Evolutionary conservation across 2,113 vertebrate genomes (phyloP).

Genomic region (Rissa tridactyla): DNA sequence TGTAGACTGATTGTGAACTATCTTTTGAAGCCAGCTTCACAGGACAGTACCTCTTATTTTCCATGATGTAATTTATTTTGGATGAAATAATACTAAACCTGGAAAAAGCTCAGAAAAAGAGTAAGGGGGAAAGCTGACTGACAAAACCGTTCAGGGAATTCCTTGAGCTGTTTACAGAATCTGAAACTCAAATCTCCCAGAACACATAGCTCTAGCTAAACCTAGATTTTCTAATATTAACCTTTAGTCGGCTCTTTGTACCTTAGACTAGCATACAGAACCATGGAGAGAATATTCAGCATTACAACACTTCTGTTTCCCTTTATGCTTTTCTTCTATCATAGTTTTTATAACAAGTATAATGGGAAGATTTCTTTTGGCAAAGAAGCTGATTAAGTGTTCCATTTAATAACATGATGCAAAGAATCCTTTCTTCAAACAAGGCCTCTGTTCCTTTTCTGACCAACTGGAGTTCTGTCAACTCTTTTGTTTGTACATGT

Average conservation of each 20-base stretch:
- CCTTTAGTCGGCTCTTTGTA: background rate
- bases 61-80: constrained; percentile 44
- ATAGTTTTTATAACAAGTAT: constrained; percentile 19
- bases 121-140: background rate
- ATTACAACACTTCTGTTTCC: background rate
- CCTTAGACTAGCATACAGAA: background rate
- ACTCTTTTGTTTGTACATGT: background rate
- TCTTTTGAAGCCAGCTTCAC: constrained; percentile 39
- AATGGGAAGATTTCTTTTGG: constrained; percentile 55
- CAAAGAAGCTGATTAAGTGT: constrained; percentile 62
- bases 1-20: background rate
- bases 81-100: constrained; percentile 40
- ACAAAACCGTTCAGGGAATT: constrained; percentile 18
- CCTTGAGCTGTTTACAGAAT: constrained; percentile 50
- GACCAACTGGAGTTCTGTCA: constrained; percentile 7
- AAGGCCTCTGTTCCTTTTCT: background rate
- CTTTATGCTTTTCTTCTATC: background rate
- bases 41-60: constrained; percentile 42
- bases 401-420: constrained; percentile 57
- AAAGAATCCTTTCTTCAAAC: constrained; percentile 50
- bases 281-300: background rate
- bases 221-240: background rate
- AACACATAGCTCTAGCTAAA: background rate
- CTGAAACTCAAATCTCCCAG: constrained; percentile 28
- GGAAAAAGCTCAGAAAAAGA: constrained; percentile 11